phyloP scores from a whole-genome alignment of 1,140 invertebrate genomes.

The Hyphantria cunea region DNA sequence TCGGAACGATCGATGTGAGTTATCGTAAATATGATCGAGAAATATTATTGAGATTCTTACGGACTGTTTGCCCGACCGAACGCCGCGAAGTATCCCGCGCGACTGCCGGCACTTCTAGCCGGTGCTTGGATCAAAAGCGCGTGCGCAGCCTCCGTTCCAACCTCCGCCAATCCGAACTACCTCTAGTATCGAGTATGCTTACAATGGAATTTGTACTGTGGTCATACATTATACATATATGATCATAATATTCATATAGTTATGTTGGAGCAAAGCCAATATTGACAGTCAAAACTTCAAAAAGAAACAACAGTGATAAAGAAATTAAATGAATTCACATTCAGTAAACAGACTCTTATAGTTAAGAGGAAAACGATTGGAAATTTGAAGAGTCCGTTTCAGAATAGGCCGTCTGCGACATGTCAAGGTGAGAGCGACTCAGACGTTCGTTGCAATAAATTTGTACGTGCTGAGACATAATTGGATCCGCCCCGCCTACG shows the following conservation, averaged over 20 bases:
- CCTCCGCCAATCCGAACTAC: slow-evolving; percentile 18
- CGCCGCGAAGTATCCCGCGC: slow-evolving; percentile 63
- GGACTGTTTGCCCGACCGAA: slow-evolving; percentile 44
- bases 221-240: slow-evolving; percentile 10
- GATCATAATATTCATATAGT: slow-evolving; percentile 19
- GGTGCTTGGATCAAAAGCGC: slow-evolving; percentile 52
- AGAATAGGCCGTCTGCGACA: slow-evolving; percentile 50
- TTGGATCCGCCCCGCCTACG: slow-evolving; percentile 65
- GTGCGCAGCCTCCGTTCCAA: slow-evolving; percentile 52
- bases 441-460: slow-evolving; percentile 62
- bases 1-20: slow-evolving; percentile 24
- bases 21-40: slow-evolving; percentile 74
- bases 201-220: slow-evolving; percentile 21
- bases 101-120: slow-evolving; percentile 57
- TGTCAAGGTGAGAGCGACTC: slow-evolving; percentile 69
- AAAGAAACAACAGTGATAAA: neutral
- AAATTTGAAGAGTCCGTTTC: slow-evolving; percentile 41
- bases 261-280: slow-evolving; percentile 27
- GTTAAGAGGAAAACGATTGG: slow-evolving; percentile 36
- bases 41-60: slow-evolving; percentile 33
- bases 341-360: slow-evolving; percentile 3
- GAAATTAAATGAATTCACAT: slow-evolving; percentile 1
- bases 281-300: slow-evolving; percentile 11
- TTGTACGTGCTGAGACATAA: slow-evolving; percentile 64
- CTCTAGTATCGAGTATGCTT: slow-evolving; percentile 17